Evolutionary conservation across 2,113 vertebrate species (phyloP), one percentile per base, ranked within the genome.

Genomic region (Upupa epops): DNA sequence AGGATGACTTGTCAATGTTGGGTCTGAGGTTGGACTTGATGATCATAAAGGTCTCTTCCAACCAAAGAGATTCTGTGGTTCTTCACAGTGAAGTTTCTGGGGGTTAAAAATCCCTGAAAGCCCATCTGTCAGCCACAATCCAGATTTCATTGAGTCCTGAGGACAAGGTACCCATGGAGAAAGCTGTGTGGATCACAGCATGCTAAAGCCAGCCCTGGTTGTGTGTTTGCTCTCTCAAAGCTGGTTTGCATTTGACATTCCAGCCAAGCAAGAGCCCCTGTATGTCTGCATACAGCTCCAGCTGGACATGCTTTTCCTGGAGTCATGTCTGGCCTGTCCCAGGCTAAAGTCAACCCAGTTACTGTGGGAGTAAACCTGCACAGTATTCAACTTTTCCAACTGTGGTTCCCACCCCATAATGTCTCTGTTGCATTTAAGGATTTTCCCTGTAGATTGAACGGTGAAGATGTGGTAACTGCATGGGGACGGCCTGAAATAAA

Each of bases 371-470:
- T 86, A 71, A 83, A 88, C 91, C 85, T 7, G 2, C 42, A 83
- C 0, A 2, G 54, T 40, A 73, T 93, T 92, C 8, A 5, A 69
- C 49, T 88, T 51, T 78, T 72, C 78, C 66, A 56, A 85, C 82
- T 93, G 42, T 93, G 58, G 7, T 79, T 87, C 66, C 69, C 51
- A 56, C 81, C 77, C n/a, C 64, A 9, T 56, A 17, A 71, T 56
- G 68, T 89, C 84, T 88, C 81, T 79, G 59, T 76, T 93, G 64
- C 59, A 51, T 86, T 82, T 93, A 75, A 63, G 66, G 77, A 72
- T 90, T 95, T 92, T 94, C 83, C 86, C 59, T 34, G 66, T 89
- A 92, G 90, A 89, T 95, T 83, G 74, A 86, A 84, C 83, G 74
- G 89, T 93, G 66, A 95, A 95, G 89, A 86, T 83, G 92, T 92